A percentile compares a stretch with the other conserved stretches of the same genome.
These are phyloP conservation scores for Hymenochirus boettgeri DNA, from an alignment of 2,113 vertebrate genomes.

Conservation along the genomic window DNA sequence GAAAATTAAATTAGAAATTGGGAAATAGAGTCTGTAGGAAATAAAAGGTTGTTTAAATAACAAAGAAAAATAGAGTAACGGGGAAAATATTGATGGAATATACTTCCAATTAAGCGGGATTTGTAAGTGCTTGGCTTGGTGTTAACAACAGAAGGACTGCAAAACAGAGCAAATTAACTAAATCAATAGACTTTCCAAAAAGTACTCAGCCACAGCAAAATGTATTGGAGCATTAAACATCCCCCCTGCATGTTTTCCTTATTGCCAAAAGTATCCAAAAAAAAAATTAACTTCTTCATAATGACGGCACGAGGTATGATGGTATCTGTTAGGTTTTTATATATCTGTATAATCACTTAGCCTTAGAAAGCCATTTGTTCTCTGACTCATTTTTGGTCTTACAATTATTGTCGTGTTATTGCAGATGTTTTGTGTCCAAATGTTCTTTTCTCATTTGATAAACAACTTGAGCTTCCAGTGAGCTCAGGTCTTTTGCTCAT, in stretches of 20 bases:
- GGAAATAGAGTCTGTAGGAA: too few species aligned
- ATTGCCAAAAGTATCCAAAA: constrained; percentile 45
- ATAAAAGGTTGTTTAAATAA: constrained; percentile 36
- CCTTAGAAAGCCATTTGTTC: too few species aligned
- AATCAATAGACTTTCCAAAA: constrained; percentile 46
- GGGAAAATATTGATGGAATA: constrained; percentile 54
- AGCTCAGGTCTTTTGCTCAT: too few species aligned
- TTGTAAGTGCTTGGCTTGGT: constrained; percentile 44
- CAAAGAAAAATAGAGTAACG: constrained; percentile 31
- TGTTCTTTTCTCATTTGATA: too few species aligned
- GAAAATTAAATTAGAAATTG: too few species aligned
- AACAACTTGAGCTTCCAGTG: too few species aligned
- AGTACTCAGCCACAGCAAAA: constrained; percentile 34
- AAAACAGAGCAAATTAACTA: constrained; percentile 57
- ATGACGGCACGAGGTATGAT: constrained; percentile 41
- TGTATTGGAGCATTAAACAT: constrained; percentile 28
- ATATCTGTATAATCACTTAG: too few species aligned
- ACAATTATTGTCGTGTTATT: too few species aligned
- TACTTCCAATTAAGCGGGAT: constrained; percentile 43
- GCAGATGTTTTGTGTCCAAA: too few species aligned
- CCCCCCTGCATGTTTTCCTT: constrained; percentile 30
- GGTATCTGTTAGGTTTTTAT: too few species aligned
- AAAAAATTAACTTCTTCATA: constrained; percentile 48
- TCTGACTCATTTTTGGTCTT: too few species aligned
- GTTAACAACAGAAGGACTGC: constrained; percentile 49